Conservation (phyloP, 1,140 invertebrate genomes). For the Palaemon carinicauda region DNA sequence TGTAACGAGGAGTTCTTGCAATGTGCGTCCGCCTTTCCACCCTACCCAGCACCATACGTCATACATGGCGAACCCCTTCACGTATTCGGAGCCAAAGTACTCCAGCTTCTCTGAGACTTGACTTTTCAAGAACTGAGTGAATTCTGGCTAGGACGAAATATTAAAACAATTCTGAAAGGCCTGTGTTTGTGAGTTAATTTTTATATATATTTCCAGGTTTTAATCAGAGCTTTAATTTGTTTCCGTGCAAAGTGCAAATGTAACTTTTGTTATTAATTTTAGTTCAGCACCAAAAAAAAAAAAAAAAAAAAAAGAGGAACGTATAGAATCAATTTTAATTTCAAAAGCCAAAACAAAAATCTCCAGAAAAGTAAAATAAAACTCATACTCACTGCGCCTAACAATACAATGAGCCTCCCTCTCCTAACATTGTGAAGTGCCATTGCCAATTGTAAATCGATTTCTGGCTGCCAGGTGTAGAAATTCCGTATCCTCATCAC, state of each 20-base stretch:
- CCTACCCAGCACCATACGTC: slow-evolving; percentile 48
- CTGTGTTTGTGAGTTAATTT: no score
- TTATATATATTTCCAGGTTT: no score
- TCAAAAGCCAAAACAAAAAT: no score
- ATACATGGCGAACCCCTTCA: slow-evolving; percentile 19
- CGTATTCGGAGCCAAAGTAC: slow-evolving; percentile 21
- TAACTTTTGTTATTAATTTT: no score
- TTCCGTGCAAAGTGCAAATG: no score
- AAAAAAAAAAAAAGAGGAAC: no score
- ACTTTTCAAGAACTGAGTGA: slow-evolving; percentile 33
- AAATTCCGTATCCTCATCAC: slow-evolving; percentile 28
- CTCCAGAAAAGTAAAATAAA: no score
- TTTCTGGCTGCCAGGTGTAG: slow-evolving; percentile 51
- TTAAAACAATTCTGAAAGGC: no score
- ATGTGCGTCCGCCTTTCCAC: slow-evolving; percentile 15
- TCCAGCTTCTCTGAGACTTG: slow-evolving; percentile 15
- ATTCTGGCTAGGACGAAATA: slow-evolving; percentile 36
- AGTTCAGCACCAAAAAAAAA: no score
- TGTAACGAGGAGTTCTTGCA: slow-evolving; percentile 32
- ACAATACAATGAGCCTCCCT: slow-evolving; percentile 40
- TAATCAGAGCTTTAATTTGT: no score
- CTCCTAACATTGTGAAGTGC: slow-evolving; percentile 20
- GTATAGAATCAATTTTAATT: no score
- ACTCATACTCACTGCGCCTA: slow-evolving; percentile 23
- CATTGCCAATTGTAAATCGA: slow-evolving; percentile 12